Evolutionary conservation across 2,888 invertebrate genomes (phyloP).

Genomic region (Resseliella maxima): DNA sequence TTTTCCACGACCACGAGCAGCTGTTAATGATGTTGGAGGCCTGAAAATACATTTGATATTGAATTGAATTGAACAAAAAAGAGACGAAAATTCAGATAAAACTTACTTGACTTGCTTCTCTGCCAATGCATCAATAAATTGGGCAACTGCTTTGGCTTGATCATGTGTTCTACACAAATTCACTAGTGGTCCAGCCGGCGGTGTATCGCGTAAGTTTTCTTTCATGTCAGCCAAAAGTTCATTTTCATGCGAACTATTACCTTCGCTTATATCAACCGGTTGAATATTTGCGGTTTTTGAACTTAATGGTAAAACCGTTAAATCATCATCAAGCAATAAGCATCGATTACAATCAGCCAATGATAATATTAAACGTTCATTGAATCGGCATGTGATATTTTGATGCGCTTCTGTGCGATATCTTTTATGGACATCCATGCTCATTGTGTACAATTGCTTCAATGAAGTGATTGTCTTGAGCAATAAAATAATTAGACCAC

Average conservation of each 20-base stretch:
- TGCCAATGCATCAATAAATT: conserved; percentile 94
- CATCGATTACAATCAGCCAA: conserved; percentile 88
- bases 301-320: conserved; percentile 91
- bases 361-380: conserved; percentile 94
- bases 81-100: neutral
- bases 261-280: conserved; percentile 56
- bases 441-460: conserved; percentile 93
- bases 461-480: conserved; percentile 87
- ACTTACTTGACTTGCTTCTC: conserved; percentile 80
- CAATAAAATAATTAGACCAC: conserved; percentile 90
- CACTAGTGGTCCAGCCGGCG: conserved; percentile 89
- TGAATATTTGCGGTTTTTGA: conserved; percentile 84
- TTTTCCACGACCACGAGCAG: conserved; percentile 97
- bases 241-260: conserved; percentile 65
- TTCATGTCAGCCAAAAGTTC: conserved; percentile 80
- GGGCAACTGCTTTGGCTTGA: conserved; percentile 91
- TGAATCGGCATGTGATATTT: conserved; percentile 92
- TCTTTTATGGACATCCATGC: conserved; percentile 98
- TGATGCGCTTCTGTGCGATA: conserved; percentile 92
- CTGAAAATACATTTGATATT: conserved; percentile 69
- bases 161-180: conserved; percentile 92
- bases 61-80: neutral
- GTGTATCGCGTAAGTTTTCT: conserved; percentile 86
- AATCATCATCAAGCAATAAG: conserved; percentile 92
- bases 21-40: conserved; percentile 94